Conservation (phyloP, 2,797 vertebrate species). For the Acrocephalus scirpaceus region DNA sequence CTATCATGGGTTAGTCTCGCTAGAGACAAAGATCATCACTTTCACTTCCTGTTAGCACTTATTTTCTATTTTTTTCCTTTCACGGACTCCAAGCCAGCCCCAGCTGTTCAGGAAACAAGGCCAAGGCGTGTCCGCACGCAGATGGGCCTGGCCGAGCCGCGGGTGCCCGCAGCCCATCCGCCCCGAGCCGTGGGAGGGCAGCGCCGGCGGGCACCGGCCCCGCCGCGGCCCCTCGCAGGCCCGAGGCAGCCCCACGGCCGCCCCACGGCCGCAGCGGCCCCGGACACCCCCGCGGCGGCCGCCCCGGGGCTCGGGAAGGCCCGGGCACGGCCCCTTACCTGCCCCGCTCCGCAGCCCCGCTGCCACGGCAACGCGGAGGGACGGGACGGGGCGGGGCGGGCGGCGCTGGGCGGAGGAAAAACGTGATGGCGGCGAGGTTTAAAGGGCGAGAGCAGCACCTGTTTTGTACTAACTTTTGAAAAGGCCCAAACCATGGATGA, state of each 20-base stretch:
- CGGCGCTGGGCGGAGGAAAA: not conserved
- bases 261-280: not conserved
- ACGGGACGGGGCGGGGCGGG: too few relatives aligned
- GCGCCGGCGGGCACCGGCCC: not conserved
- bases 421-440: fast-evolving
- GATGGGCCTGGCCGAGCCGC: fast-evolving
- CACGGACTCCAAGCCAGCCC: fast-evolving
- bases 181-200: not conserved
- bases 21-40: not conserved
- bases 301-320: too few relatives aligned
- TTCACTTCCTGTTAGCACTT: not conserved
- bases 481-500: fast-evolving
- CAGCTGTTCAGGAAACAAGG: fast-evolving
- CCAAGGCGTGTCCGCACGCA: not conserved
- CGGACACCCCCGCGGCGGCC: not conserved
- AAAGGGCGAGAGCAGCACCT: fast-evolving
- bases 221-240: not conserved
- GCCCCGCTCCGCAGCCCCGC: not conserved
- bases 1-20: fast-evolving
- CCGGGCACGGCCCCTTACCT: not conserved
- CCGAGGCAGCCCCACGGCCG: not conserved
- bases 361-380: not conserved
- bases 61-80: fast-evolving
- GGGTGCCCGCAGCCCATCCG: not conserved
- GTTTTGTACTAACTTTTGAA: fast-evolving